Evolutionary conservation across 2,888 invertebrate species (phyloP).

Genomic region (Dascillus cervinus): DNA sequence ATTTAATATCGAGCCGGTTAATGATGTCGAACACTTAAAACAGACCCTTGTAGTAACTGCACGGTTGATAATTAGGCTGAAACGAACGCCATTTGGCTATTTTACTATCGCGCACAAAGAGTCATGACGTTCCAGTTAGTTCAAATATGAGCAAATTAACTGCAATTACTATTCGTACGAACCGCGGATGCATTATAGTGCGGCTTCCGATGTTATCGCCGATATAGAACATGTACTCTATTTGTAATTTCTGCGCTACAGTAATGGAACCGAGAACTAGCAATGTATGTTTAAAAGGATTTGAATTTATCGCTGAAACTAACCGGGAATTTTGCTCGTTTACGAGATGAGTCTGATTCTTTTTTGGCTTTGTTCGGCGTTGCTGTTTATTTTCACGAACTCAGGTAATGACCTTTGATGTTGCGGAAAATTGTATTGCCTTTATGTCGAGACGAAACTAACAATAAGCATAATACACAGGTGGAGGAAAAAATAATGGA

Average conservation of each 20-base stretch:
- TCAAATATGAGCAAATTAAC: constrained; percentile 22
- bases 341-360: too few species aligned
- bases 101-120: constrained; percentile 13
- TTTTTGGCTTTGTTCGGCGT: too few species aligned
- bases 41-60: constrained; percentile 5
- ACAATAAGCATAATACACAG: too few species aligned
- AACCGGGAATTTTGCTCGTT: too few species aligned
- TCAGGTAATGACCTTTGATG: too few species aligned
- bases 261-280: constrained; percentile 9
- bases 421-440: too few species aligned
- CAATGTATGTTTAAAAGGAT: too few species aligned
- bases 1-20: constrained; percentile 8
- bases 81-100: constrained; percentile 9
- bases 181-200: constrained; percentile 9
- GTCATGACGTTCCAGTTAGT: constrained; percentile 16
- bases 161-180: constrained; percentile 19
- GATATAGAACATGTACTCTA: constrained; percentile 9
- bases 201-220: constrained; percentile 3
- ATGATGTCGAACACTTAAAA: constrained; percentile 6
- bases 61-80: constrained; percentile 9
- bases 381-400: too few species aligned
- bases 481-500: too few species aligned
- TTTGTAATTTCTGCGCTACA: constrained; percentile 12
- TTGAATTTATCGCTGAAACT: too few species aligned
- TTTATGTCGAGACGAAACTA: too few species aligned